phyloP scores from a whole-genome alignment of 2,797 vertebrate genomes.

The Liparis tanakae region DNA sequence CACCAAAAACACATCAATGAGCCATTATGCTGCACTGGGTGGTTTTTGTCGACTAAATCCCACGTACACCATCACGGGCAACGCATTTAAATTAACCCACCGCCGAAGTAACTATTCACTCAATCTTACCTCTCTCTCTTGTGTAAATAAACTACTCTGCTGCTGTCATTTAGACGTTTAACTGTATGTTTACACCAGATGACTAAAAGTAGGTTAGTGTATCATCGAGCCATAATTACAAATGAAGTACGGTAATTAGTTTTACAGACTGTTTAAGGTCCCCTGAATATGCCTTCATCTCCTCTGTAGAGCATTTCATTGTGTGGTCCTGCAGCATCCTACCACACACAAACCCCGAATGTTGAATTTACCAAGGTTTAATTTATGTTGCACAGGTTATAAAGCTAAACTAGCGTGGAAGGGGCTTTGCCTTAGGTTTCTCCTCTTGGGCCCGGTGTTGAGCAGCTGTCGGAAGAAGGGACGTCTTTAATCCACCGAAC shows the following conservation, averaged over 20 bases:
- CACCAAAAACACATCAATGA: not conserved
- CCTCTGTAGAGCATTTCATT: slow-evolving; percentile 59
- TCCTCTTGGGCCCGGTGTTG: slow-evolving; percentile 30
- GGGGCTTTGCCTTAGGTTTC: slow-evolving; percentile 37
- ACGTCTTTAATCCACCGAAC: slow-evolving; percentile 35
- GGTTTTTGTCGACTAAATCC: not conserved
- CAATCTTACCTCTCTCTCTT: slow-evolving; percentile 12
- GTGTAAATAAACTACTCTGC: slow-evolving; percentile 33
- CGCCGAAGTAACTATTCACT: not conserved
- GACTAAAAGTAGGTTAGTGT: slow-evolving; percentile 36
- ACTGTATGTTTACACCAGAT: slow-evolving; percentile 46
- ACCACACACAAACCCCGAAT: slow-evolving; percentile 42
- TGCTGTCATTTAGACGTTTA: slow-evolving; percentile 31
- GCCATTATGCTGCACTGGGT: not conserved
- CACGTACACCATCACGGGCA: not conserved
- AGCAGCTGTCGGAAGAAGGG: slow-evolving; percentile 39
- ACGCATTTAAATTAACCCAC: not conserved
- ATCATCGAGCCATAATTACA: slow-evolving; percentile 38
- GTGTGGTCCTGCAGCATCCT: slow-evolving; percentile 62
- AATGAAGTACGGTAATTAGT: slow-evolving; percentile 23
- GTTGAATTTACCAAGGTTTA: slow-evolving; percentile 29
- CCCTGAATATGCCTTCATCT: slow-evolving; percentile 48
- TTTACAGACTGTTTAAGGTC: slow-evolving; percentile 33
- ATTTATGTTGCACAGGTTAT: slow-evolving; percentile 49
- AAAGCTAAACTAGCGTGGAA: slow-evolving; percentile 43